These are phyloP conservation scores for Diorhabda sublineata DNA, from an alignment of 1,140 invertebrate genomes.

Conservation along the genomic window DNA sequence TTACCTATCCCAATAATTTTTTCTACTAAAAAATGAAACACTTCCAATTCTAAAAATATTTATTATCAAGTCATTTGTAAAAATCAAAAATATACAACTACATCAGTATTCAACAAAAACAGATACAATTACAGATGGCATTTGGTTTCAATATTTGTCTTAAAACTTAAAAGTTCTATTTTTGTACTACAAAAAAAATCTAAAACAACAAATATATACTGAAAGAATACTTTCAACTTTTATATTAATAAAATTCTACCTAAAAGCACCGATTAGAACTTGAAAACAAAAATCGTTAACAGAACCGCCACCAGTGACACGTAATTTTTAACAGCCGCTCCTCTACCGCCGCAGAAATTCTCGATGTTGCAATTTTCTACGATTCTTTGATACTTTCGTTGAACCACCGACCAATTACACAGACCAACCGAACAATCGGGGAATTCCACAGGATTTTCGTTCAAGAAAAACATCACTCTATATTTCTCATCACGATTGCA, in stretches of 20 bases:
- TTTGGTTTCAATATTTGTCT: not conserved
- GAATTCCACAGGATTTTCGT: slow-evolving; percentile 57
- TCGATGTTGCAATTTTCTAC: slow-evolving; percentile 35
- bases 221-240: not conserved
- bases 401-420: slow-evolving; percentile 53
- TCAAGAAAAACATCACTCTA: slow-evolving; percentile 60
- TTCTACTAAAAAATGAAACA: too few relatives aligned
- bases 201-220: not conserved
- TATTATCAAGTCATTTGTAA: not conserved
- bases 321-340: not conserved
- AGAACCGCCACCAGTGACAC: not conserved
- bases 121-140: slow-evolving; percentile 1
- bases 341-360: slow-evolving; percentile 27
- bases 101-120: slow-evolving; percentile 6
- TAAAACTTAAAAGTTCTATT: not conserved
- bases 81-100: slow-evolving; percentile 9
- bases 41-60: not conserved
- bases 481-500: slow-evolving; percentile 54
- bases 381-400: slow-evolving; percentile 31
- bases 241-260: not conserved
- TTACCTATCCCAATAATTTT: too few relatives aligned
- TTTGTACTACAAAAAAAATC: slow-evolving; percentile 1
- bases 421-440: slow-evolving; percentile 58
- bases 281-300: not conserved
- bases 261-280: not conserved